Evolutionary conservation across 1,140 invertebrate species (phyloP).

Genomic region (Leptonema lineaticorne): DNA sequence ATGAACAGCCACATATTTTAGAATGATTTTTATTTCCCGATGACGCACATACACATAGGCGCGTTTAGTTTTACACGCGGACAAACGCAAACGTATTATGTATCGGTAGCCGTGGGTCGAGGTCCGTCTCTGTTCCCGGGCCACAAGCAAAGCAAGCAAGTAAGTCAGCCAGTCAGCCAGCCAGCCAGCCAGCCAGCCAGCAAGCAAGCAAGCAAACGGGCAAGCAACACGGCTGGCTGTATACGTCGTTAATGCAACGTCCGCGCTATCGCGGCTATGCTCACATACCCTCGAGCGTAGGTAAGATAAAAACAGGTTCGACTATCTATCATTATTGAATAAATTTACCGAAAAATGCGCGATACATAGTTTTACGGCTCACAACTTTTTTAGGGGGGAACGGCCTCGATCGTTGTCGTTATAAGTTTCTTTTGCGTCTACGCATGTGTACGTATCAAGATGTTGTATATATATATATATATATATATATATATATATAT

Average conservation of each 20-base stretch:
- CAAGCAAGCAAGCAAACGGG: too few species aligned
- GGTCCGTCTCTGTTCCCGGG: constrained; percentile 10
- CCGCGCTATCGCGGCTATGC: constrained; percentile 38
- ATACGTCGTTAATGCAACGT: constrained; percentile 39
- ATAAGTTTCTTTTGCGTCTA: constrained; percentile 26
- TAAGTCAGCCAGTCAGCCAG: too few species aligned
- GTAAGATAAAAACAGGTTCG: constrained; percentile 43
- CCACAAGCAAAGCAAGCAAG: too few species aligned
- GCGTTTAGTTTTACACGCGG: too few species aligned
- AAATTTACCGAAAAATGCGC: constrained; percentile 43
- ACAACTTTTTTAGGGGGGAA: constrained; percentile 35
- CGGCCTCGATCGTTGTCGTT: constrained; percentile 37
- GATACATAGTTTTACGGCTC: constrained; percentile 41
- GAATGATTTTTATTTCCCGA: constrained; percentile 3
- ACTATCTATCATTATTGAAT: constrained; percentile 43
- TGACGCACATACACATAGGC: too few species aligned
- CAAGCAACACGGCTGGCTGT: too few species aligned
- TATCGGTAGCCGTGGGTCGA: constrained; percentile 13
- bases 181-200: too few species aligned
- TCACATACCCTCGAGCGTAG: constrained; percentile 39
- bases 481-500: neutral
- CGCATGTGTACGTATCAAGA: neutral
- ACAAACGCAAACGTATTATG: too few species aligned
- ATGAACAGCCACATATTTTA: neutral
- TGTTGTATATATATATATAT: neutral